Evolutionary conservation across 53 echinoderm and acorn worm species (phyloP).

Genomic region (Paracentrotus lividus): DNA sequence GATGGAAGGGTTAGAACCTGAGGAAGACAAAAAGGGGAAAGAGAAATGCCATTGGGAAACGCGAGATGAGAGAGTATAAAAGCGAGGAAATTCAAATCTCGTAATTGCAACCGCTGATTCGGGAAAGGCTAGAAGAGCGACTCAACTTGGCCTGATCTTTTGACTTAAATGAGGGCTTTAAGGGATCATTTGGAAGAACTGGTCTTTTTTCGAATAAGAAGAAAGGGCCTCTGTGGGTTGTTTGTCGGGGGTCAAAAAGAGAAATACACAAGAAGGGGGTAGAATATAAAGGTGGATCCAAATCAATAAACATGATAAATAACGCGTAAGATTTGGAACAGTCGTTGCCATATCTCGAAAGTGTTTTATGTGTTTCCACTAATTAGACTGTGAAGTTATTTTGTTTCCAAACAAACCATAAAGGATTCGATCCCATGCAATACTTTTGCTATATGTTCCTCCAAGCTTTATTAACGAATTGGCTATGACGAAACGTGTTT

Average conservation of each 20-base stretch:
- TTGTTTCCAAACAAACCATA: conserved; percentile 23
- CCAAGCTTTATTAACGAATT: too few relatives aligned
- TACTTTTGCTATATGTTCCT: background rate
- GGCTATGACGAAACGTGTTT: too few relatives aligned
- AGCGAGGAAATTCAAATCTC: conserved; percentile 34
- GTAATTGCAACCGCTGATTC: conserved; percentile 52
- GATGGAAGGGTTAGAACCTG: background rate
- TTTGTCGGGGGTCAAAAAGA: background rate
- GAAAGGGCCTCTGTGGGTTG: conserved; percentile 1
- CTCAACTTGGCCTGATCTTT: conserved; percentile 49
- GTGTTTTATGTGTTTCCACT: too few relatives aligned
- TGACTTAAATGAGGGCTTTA: conserved; percentile 37
- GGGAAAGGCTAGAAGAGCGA: conserved; percentile 50
- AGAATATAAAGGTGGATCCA: background rate
- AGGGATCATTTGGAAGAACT: conserved; percentile 30
- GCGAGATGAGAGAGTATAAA: conserved; percentile 41
- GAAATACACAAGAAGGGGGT: background rate
- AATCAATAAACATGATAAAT: background rate
- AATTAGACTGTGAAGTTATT: background rate
- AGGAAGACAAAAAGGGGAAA: background rate
- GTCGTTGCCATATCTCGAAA: background rate
- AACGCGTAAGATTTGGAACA: background rate
- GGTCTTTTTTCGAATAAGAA: background rate
- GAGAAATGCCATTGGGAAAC: conserved; percentile 12
- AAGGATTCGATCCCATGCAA: background rate